A percentile compares a stretch with the other conserved stretches of the same genome.
These are phyloP conservation scores for Tetranychus truncatus DNA, from an alignment of 2,888 invertebrate genomes.

Conservation along the genomic window DNA sequence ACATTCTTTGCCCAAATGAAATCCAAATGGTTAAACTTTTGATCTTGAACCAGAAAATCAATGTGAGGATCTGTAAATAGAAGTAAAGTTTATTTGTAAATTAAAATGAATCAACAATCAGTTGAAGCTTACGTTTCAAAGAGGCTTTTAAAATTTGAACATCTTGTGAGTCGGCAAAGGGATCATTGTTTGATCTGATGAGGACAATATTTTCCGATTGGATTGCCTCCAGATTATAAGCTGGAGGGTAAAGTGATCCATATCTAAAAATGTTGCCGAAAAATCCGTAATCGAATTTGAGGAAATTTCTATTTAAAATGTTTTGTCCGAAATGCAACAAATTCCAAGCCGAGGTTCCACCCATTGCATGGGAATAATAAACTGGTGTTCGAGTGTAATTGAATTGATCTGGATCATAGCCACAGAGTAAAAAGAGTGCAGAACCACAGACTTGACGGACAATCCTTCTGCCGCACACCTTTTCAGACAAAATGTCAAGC, in stretches of 20 bases:
- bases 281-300: slow-evolving; percentile 13
- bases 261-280: slow-evolving; percentile 7
- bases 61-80: not conserved
- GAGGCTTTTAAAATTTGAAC: slow-evolving; percentile 25
- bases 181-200: slow-evolving; percentile 32
- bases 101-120: not conserved
- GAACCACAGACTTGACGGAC: slow-evolving; percentile 46
- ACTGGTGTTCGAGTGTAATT: slow-evolving; percentile 40
- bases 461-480: not conserved
- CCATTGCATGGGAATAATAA: slow-evolving; percentile 34
- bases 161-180: slow-evolving; percentile 32
- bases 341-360: slow-evolving; percentile 36
- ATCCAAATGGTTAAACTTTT: not conserved
- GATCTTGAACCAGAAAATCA: not conserved
- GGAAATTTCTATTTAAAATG: not conserved
- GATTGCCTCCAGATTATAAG: slow-evolving; percentile 29
- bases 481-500: slow-evolving; percentile 44
- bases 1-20: slow-evolving; percentile 7
- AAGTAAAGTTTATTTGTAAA: not conserved
- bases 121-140: slow-evolving; percentile 29
- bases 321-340: slow-evolving; percentile 35
- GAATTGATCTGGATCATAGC: slow-evolving; percentile 48
- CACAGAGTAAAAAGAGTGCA: slow-evolving; percentile 50
- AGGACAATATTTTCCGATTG: slow-evolving; percentile 29
- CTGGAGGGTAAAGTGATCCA: slow-evolving; percentile 29